Base-by-base conservation (phyloP, 2,888 invertebrate species). In the Latrodectus elegans region DNA sequence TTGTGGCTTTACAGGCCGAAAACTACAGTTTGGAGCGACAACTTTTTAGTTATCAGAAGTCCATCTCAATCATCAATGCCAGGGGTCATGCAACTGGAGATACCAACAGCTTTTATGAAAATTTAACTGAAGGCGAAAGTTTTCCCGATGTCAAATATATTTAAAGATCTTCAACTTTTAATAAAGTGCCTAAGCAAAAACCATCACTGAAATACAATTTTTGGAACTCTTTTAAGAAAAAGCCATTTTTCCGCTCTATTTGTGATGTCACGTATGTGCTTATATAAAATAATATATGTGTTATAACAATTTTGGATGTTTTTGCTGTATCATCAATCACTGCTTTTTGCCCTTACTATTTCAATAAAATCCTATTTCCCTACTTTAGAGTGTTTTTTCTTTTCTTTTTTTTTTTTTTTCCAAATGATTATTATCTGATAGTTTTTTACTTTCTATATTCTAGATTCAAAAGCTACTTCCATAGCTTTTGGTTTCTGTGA, bases 11-110 rank as follows among this genome's bases (percentile, higher is more conserved):
- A 76, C 96, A 96, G 92, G 95, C 95, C n/a, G 96, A 96, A 92
- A 96, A 96, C 92, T 95, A 95, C 92, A 95, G 95, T 89, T 93
- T 96, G 91, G 96, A 96, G 93, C 94, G 96, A 90, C 96, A 96
- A 92, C 93, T 96, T 89, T 95, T 96, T 93, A 95, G 95, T 92
- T 96, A 96, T 92, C 96, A 96, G 92, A 95, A 95, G 92, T 95
- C 95, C 91, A 94, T 96, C 89, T 95, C 95, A 74, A 95, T 94
- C 91, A 95, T 95, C 74, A 95, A 95, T 92, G 84, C 88, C 6
- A 49, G 88, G 11, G 88, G 88, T 1, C 84, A 82, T 52, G 51
- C 65, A 52, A 65, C 82, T 2, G 78, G 78, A n/a, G 83, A 84
- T 4, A 67, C 38, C 15, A 22, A 51, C 11, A 55, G 74, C 9